Conservation (phyloP, 2,797 vertebrate genomes). For the Lithobates sylvaticus region DNA sequence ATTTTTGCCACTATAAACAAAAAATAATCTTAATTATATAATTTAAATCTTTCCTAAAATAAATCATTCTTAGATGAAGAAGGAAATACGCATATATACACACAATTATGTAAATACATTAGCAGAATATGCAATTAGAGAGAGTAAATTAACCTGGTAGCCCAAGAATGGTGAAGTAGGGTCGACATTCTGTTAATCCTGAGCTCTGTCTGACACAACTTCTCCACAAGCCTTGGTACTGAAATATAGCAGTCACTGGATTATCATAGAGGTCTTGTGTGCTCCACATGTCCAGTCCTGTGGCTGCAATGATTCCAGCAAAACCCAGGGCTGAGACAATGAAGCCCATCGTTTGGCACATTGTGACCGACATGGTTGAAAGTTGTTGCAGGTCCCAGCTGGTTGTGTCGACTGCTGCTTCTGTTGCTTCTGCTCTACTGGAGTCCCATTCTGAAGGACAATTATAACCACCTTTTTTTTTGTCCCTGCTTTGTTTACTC, state of each 20-base stretch:
- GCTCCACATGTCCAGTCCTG: conserved; percentile 85
- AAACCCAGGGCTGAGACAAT: conserved; percentile 78
- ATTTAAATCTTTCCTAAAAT: too few species aligned
- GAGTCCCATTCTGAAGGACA: conserved; percentile 62
- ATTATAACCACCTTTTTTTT: conserved; percentile 73
- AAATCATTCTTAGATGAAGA: too few species aligned
- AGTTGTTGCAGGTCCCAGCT: conserved; percentile 15
- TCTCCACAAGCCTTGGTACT: conserved; percentile 85
- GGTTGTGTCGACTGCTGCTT: conserved; percentile 6
- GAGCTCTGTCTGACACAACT: conserved; percentile 82
- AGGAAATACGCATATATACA: too few species aligned
- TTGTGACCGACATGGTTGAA: conserved; percentile 80
- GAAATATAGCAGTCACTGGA: conserved; percentile 80
- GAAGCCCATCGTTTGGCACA: conserved; percentile 83
- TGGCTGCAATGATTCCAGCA: conserved; percentile 80
- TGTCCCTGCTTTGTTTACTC: conserved; percentile 74
- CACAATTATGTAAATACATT: not conserved
- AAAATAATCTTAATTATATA: not conserved
- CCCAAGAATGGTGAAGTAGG: conserved; percentile 86
- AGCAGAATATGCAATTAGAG: not conserved
- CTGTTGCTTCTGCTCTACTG: conserved; percentile 33
- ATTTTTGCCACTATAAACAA: too few species aligned
- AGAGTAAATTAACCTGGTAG: conserved; percentile 81
- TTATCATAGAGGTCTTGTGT: conserved; percentile 83
- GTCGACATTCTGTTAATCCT: conserved; percentile 83